A percentile compares a stretch with the other conserved stretches of the same genome.
These are phyloP conservation scores for Miniopterus natalensis DNA, from an alignment of 2,113 vertebrate genomes.

Conservation along the genomic window DNA sequence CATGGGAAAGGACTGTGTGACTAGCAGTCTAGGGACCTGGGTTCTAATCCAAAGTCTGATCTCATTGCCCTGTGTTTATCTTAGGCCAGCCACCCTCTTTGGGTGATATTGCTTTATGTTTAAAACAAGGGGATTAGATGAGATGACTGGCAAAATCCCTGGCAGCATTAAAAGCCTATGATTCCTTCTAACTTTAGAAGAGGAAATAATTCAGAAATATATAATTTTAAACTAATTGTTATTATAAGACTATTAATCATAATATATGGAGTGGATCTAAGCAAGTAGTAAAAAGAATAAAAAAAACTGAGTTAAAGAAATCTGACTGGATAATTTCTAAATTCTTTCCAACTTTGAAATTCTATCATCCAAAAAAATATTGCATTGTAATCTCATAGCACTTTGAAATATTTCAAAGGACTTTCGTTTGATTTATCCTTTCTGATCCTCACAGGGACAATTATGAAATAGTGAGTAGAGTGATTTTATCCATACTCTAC, in stretches of 20 bases:
- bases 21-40: background rate
- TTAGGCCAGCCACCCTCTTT: background rate
- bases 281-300: background rate
- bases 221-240: constrained; percentile 45
- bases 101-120: constrained; percentile 5
- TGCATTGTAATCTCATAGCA: background rate
- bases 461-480: background rate
- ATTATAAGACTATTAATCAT: background rate
- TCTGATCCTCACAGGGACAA: background rate
- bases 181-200: constrained; percentile 46
- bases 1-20: background rate
- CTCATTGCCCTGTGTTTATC: constrained; percentile 54
- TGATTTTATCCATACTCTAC: background rate
- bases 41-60: constrained; percentile 52
- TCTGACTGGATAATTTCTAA: background rate
- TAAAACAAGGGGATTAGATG: background rate
- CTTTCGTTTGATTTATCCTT: constrained; percentile 17
- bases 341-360: constrained; percentile 55
- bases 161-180: background rate
- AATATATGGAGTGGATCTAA: background rate
- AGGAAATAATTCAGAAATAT: background rate
- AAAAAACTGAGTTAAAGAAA: constrained; percentile 2
- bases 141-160: background rate
- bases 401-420: constrained; percentile 53
- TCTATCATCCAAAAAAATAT: background rate